Evolutionary conservation across 1,140 invertebrate species (phyloP), one percentile per base, ranked within the genome.

Genomic region (Brachionus rubens): DNA sequence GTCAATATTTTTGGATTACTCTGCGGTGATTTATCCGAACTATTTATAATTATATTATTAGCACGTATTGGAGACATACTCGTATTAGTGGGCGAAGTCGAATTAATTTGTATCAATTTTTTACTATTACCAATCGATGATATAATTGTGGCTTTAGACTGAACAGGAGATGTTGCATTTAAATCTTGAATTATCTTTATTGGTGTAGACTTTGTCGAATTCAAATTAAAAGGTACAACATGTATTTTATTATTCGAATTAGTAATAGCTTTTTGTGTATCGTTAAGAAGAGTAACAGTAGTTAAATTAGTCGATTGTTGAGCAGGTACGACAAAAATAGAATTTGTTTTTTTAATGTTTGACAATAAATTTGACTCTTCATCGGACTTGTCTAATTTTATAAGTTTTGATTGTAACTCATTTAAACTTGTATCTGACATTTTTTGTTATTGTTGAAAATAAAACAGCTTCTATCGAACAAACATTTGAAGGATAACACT

Each of bases 371-470:
- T 36, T 10, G 33, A 10, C 6, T 65, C 36, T 43, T 65, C 12
- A 21, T 65, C 40, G 36, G 59, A 19, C 21, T 36, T 26, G 36
- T 65, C 40, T 12, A 65, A 26, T 41, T 65, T 65, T 9, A 65
- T 14, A 24, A 65, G 6, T 43, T 65, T 65, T 12, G 59, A 24
- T 21, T 65, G 59, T 10, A 65, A 21, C 14, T 65, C 59, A 24
- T 65, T 65, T 65, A 65, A 12, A 41, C 59, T 65, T 10, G 59
- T 43, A 65, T 65, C 59, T 24, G 59, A 65, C 59, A 65, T 65
- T 21, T 24, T 65, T 43, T 19, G 24, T 21, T 14, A 9, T 26
- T 62, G n/a, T n/a, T n/a, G n/a, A n/a, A n/a, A n/a, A n/a, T n/a
- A n/a, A n/a, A n/a, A n/a, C n/a, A n/a, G n/a, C n/a, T 62, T 26